Evolutionary conservation across 1,140 invertebrate species (phyloP).

Genomic region (Drosophila miranda): DNA sequence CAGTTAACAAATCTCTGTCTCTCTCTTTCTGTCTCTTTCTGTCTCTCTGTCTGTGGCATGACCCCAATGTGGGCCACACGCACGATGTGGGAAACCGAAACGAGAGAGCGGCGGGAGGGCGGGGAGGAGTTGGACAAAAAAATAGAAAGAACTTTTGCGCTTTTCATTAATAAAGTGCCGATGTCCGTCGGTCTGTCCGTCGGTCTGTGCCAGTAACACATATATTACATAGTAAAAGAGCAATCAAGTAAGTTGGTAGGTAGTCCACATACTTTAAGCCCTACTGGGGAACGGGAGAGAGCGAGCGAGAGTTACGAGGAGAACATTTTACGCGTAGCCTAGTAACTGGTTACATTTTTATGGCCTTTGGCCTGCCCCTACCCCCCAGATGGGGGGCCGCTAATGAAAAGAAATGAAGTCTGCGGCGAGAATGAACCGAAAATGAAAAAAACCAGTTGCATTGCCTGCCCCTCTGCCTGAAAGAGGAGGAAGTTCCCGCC

Average conservation of each 20-base stretch:
- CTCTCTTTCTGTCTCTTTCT: constrained; percentile 2
- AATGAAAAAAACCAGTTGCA: constrained; percentile 25
- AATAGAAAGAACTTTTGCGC: constrained; percentile 69
- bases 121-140: constrained; percentile 9
- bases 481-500: constrained; percentile 34
- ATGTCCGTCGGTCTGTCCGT: constrained; percentile 17
- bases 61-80: constrained; percentile 63
- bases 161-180: constrained; percentile 76
- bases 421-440: constrained; percentile 3
- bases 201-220: constrained; percentile 67
- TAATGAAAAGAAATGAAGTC: constrained; percentile 77
- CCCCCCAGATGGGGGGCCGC: constrained; percentile 49
- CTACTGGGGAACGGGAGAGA: neutral
- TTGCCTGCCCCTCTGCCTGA: neutral
- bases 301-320: constrained; percentile 8
- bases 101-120: neutral
- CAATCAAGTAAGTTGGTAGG: constrained; percentile 27
- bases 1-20: constrained; percentile 49
- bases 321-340: constrained; percentile 61
- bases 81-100: constrained; percentile 24
- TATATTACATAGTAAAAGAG: constrained; percentile 59
- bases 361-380: constrained; percentile 48
- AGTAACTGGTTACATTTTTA: constrained; percentile 77
- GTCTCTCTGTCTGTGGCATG: constrained; percentile 18
- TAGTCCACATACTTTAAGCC: neutral